A percentile compares a stretch with the other conserved stretches of the same genome.
These are phyloP conservation scores for Odontamblyopus rebecca DNA, from an alignment of 2,797 vertebrate species.

Conservation along the genomic window DNA sequence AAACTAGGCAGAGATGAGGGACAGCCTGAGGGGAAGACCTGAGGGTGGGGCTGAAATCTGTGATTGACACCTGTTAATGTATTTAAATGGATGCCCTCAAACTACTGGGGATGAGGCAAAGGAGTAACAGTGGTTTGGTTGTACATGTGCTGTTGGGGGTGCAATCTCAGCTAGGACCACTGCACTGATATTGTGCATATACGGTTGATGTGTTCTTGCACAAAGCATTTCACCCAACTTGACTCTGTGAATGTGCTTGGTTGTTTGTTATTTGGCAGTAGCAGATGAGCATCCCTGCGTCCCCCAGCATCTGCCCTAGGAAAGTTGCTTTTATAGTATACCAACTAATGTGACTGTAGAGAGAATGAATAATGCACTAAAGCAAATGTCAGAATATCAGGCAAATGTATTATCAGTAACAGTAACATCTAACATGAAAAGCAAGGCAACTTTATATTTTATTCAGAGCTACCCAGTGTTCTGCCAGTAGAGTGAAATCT, in stretches of 20 bases:
- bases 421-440: neutral
- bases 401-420: neutral
- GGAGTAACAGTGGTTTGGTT: too few species aligned
- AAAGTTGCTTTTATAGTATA: neutral
- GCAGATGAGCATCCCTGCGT: neutral
- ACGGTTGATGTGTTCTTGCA: neutral
- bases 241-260: neutral
- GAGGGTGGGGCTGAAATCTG: neutral
- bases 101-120: neutral
- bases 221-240: neutral
- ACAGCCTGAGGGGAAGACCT: neutral
- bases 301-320: neutral
- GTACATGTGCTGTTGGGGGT: too few species aligned
- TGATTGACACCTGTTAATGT: neutral
- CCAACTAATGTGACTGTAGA: neutral
- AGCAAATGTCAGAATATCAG: neutral
- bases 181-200: neutral
- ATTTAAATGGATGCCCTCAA: neutral
- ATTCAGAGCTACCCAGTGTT: too few species aligned
- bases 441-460: too few species aligned
- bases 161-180: neutral
- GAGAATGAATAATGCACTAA: neutral
- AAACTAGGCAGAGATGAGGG: neutral
- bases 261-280: neutral
- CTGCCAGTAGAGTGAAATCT: too few species aligned